Base-by-base conservation (phyloP, 2,113 vertebrate genomes). In the Ariopsis seemanni region DNA sequence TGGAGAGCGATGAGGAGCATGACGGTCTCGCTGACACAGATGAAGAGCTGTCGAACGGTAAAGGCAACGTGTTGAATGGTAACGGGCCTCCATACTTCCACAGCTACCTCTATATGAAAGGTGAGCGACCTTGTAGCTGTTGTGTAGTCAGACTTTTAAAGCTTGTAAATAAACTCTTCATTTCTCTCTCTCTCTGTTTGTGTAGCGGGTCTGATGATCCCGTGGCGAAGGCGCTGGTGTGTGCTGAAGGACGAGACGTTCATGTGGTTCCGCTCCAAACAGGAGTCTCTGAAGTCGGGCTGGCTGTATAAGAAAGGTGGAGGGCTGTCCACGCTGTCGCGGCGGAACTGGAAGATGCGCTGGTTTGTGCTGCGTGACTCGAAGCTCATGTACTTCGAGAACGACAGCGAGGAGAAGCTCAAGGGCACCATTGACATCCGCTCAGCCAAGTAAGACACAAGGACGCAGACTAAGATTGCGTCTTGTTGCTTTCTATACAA, bases 241-340 rank as follows among this genome's bases (percentile, higher is more conserved):
- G 97, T 98, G 78, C 91, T 98, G 89, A 98, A 98, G 91, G 97
- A 98, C 0, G 97, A 98, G 89, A 97, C 97, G 62, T 97, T 98
- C 93, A 97, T 98, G 97, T 98, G 97, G 97, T 98, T 98, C 94
- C 96, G 97, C 60, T 97, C 97, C 90, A 98, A 98, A 90, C 97
- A 98, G 86, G 97, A 98, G 91, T 97, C 97, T 0, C 93, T 98
- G 53, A 98, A 98, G 94, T 97, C 96, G 0, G 97, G 97, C 89
- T 98, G 97, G 97, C 95, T 98, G 60, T 97, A 97, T 86, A 98
- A 98, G 90, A 98, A 98, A 81, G 97, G 97, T 0, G 97, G 97
- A 4, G 97, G 97, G 7, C 95, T 97, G 89, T 97, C 97, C 20
- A 98, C 97, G 0, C 95, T 98, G 4, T 97, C 97, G 0, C 96